Evolutionary conservation across 2,888 invertebrate genomes (phyloP).

Genomic region (Himalopsyche tibetana): DNA sequence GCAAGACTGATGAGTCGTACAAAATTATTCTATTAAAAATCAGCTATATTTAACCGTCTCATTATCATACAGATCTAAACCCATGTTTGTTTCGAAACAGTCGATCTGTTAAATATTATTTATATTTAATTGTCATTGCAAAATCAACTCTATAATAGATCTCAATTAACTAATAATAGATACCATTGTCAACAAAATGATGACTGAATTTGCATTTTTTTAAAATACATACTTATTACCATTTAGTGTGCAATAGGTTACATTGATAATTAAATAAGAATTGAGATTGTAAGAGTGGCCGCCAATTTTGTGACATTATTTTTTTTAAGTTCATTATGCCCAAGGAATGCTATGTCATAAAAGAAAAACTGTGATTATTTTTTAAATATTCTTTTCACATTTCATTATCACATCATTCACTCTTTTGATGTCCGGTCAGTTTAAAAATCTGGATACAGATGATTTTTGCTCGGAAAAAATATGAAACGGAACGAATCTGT

Average conservation of each 20-base stretch:
- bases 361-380: too few relatives aligned
- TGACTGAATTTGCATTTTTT: slow-evolving; percentile 32
- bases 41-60: too few relatives aligned
- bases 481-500: neutral
- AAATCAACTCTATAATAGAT: neutral
- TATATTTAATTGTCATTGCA: neutral
- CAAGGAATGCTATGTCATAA: too few relatives aligned
- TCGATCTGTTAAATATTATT: neutral
- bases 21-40: neutral
- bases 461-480: neutral
- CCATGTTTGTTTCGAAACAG: neutral
- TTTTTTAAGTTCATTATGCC: neutral
- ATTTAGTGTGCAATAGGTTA: slow-evolving; percentile 29
- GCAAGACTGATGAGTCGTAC: slow-evolving; percentile 18
- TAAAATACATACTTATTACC: neutral
- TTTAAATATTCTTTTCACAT: too few relatives aligned
- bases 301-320: neutral
- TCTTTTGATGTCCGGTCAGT: too few relatives aligned
- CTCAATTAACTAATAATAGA: neutral
- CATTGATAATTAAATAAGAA: neutral
- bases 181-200: neutral
- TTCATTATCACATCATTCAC: too few relatives aligned
- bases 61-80: too few relatives aligned
- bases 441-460: too few relatives aligned
- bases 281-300: neutral